Percentiles rank a stretch among this genome's conserved stretches.
These are phyloP conservation scores for Leucoraja ocellata DNA, from an alignment of 2,797 vertebrate species.

Conservation along the genomic window DNA sequence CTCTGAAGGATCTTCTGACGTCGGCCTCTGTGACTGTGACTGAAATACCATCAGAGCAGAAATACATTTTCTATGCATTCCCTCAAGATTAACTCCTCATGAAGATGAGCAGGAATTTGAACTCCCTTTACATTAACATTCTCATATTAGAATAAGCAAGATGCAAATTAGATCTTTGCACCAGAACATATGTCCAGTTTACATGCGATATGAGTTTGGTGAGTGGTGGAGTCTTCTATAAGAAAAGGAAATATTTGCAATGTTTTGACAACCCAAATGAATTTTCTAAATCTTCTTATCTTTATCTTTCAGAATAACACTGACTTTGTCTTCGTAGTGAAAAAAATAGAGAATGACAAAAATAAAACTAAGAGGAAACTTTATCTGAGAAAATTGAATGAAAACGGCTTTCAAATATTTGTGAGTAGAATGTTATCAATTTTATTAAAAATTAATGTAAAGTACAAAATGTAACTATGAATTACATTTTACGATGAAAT, in stretches of 20 bases:
- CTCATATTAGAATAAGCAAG: neutral
- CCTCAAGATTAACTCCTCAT: neutral
- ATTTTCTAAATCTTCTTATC: neutral
- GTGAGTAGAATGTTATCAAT: neutral
- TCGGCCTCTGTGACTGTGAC: too few species aligned
- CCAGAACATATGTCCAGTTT: neutral
- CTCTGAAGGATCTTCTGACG: too few species aligned
- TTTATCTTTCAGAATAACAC: neutral
- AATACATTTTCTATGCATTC: neutral
- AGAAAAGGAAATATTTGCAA: neutral
- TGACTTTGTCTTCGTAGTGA: constrained; percentile 22
- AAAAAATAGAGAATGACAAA: neutral
- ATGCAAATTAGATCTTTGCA: neutral
- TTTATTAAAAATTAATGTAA: neutral
- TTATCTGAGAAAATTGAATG: constrained; percentile 5
- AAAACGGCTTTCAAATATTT: constrained; percentile 9
- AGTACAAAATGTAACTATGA: neutral
- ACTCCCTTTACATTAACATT: neutral
- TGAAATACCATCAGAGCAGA: neutral
- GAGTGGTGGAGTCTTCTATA: neutral
- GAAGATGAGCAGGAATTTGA: neutral
- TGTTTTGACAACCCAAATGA: neutral
- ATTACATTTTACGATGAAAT: neutral
- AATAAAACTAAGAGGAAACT: neutral
- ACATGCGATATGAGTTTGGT: neutral